Percentiles rank a stretch among this genome's conserved stretches.
Evolutionary conservation across 2,888 invertebrate genomes (phyloP).

Genomic region (Lochmaea capreae): DNA sequence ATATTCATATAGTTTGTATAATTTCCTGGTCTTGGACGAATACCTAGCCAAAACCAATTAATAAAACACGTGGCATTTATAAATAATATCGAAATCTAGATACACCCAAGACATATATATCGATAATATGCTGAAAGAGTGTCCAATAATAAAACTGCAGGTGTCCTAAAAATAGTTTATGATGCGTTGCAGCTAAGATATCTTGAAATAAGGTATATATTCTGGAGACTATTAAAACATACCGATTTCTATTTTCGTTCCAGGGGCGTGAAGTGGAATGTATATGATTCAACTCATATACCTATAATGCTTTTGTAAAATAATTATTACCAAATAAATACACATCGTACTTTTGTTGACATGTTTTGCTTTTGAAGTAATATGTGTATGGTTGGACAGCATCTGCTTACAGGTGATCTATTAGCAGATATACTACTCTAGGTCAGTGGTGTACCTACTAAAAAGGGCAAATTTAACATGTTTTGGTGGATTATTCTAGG

Average conservation of each 20-base stretch:
- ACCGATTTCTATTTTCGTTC: background rate
- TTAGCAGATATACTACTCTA: no score
- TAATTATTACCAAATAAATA: no score
- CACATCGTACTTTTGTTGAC: no score
- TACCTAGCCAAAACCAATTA: background rate
- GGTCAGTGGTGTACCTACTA: no score
- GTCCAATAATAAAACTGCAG: constrained; percentile 11
- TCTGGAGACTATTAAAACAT: constrained; percentile 2
- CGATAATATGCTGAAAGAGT: background rate
- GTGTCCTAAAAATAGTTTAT: constrained; percentile 11
- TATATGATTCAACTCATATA: no score
- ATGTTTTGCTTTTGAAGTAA: no score
- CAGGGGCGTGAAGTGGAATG: background rate
- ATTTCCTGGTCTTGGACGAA: background rate
- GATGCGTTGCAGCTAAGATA: constrained; percentile 7
- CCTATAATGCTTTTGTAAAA: no score
- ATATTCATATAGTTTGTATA: no score
- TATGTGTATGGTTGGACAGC: no score
- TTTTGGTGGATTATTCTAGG: no score
- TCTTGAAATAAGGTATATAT: constrained; percentile 7
- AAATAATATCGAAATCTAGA: constrained; percentile 1
- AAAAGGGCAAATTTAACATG: no score
- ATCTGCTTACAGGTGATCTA: no score
- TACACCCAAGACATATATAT: background rate
- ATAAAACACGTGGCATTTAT: constrained; percentile 2